phyloP scores from a whole-genome alignment of 2,113 vertebrate genomes.

The Ceyx margarethae region DNA sequence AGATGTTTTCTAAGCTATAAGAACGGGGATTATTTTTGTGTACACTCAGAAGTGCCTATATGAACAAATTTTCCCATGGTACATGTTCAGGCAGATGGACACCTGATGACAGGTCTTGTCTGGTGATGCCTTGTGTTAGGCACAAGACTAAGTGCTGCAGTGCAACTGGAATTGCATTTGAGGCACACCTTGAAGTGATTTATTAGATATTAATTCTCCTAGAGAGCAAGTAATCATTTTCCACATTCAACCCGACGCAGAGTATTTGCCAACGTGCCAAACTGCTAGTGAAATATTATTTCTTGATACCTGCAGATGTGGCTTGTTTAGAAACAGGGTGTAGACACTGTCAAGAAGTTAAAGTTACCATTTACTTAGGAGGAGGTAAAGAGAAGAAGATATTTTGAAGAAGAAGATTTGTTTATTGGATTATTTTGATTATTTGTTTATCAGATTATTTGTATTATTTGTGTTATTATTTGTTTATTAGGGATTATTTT shows the following conservation, averaged over 20 bases:
- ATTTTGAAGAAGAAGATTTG: no score
- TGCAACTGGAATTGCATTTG: conserved; percentile 17
- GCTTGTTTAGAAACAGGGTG: background rate
- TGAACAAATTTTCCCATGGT: background rate
- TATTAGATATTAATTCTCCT: conserved; percentile 28
- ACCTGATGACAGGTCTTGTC: background rate
- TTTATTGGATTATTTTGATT: no score
- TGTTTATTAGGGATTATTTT: no score
- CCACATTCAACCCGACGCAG: background rate
- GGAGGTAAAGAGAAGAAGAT: background rate
- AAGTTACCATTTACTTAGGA: background rate
- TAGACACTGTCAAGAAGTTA: background rate
- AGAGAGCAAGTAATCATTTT: background rate
- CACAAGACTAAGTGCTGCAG: conserved; percentile 5
- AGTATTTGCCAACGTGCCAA: background rate
- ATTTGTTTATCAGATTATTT: no score
- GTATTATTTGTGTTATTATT: no score
- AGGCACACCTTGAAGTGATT: conserved; percentile 6
- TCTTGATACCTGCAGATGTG: background rate
- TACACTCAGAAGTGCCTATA: background rate
- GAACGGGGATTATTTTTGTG: background rate
- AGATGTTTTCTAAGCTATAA: background rate
- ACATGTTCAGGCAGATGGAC: background rate
- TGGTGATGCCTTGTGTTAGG: background rate
- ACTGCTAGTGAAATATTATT: background rate